Conservation (phyloP, 2,797 vertebrate genomes). For the Micromesistius poutassou region DNA sequence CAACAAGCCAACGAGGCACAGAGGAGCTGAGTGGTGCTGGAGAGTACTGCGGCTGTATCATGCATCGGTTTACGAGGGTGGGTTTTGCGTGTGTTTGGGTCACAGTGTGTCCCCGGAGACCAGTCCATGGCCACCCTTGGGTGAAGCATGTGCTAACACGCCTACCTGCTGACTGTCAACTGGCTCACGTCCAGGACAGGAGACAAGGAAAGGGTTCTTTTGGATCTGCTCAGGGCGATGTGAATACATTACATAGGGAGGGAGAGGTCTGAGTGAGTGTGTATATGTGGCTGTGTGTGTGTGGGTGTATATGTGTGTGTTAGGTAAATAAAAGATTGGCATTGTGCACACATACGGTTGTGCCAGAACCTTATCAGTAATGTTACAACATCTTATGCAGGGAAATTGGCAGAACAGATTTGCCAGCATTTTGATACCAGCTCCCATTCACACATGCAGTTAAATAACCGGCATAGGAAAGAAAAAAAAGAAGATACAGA, state of each 20-base stretch:
- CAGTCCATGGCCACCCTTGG: background rate
- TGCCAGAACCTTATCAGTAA: too few species aligned
- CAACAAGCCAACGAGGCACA: conserved; percentile 10
- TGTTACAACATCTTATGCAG: too few species aligned
- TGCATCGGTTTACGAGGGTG: too few species aligned
- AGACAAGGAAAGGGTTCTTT: background rate
- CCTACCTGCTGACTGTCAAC: background rate
- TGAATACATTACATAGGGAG: conserved; percentile 2
- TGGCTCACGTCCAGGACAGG: background rate
- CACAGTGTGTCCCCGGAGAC: background rate
- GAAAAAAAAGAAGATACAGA: background rate
- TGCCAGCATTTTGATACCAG: too few species aligned
- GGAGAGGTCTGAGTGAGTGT: background rate
- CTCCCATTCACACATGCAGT: too few species aligned
- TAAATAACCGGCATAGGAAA: background rate
- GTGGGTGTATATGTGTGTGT: too few species aligned
- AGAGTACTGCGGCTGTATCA: background rate
- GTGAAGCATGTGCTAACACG: background rate
- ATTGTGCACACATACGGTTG: too few species aligned
- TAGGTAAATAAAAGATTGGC: too few species aligned
- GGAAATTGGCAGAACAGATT: too few species aligned
- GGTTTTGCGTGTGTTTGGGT: background rate
- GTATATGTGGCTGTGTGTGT: too few species aligned
- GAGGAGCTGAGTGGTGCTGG: background rate
- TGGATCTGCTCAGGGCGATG: background rate